These are phyloP conservation scores for Pyrrhosoma nymphula DNA, from an alignment of 2,888 invertebrate species.

Conservation along the genomic window DNA sequence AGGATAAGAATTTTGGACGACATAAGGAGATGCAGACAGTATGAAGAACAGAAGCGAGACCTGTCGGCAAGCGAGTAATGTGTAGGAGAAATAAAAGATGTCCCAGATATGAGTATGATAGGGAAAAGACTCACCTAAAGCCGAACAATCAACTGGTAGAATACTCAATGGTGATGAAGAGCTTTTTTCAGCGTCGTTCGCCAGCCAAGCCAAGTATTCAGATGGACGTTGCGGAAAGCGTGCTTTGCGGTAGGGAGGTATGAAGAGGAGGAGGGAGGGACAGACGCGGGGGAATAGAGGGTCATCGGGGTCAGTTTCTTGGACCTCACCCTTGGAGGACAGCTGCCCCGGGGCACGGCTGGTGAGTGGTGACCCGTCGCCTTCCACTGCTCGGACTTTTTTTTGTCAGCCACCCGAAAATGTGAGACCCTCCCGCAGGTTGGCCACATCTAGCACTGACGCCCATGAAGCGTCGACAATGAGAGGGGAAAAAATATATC, in stretches of 20 bases:
- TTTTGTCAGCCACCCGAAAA: not conserved
- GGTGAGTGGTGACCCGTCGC: not conserved
- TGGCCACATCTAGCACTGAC: not conserved
- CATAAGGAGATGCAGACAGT: no score
- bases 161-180: no score
- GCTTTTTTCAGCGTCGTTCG: no score
- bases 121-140: no score
- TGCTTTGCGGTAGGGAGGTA: not conserved
- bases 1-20: no score
- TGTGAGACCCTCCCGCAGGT: not conserved
- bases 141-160: no score
- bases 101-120: no score
- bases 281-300: not conserved
- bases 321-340: not conserved
- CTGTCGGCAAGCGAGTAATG: no score
- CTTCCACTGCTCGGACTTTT: conserved; percentile 1
- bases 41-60: no score
- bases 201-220: not conserved
- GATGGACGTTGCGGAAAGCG: not conserved
- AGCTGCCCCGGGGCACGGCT: not conserved
- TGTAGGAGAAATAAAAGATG: no score
- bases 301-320: not conserved
- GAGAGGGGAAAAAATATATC: not conserved
- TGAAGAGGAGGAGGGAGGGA: not conserved
- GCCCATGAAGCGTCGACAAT: not conserved